Conservation (phyloP, 1,140 invertebrate species). For the Pinna nobilis region DNA sequence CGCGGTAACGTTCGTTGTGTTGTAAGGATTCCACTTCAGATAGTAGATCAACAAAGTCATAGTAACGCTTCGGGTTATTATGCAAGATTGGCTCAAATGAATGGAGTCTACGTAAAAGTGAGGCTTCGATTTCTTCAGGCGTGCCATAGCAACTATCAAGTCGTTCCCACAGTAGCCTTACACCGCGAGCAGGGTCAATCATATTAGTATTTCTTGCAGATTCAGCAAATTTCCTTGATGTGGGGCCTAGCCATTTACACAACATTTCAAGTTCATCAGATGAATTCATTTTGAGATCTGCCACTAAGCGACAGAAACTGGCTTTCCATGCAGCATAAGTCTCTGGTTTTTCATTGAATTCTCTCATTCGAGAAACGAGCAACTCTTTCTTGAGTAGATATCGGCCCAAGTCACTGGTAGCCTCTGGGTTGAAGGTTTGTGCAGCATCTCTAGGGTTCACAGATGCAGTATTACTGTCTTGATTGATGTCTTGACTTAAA, state of each 20-base stretch:
- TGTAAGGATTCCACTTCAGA: background rate
- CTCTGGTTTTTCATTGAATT: slow-evolving; percentile 14
- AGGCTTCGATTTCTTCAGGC: background rate
- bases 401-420: background rate
- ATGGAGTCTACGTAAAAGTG: background rate
- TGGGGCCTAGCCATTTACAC: slow-evolving; percentile 17
- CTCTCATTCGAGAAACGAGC: background rate
- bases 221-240: background rate
- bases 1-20: background rate
- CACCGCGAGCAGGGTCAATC: background rate
- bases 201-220: background rate
- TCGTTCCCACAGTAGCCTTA: background rate
- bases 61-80: background rate
- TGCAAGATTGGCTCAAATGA: background rate
- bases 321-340: slow-evolving; percentile 15
- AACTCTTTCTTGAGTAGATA: slow-evolving; percentile 14
- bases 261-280: slow-evolving; percentile 19
- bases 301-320: slow-evolving; percentile 13
- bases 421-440: background rate
- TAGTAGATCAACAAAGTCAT: background rate
- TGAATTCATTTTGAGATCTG: background rate
- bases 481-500: background rate
- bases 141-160: background rate
- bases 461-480: too few species aligned
- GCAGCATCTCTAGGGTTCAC: too few species aligned